These are phyloP conservation scores for Drosophila pachea DNA, from an alignment of 1,140 invertebrate species.

Conservation along the genomic window DNA sequence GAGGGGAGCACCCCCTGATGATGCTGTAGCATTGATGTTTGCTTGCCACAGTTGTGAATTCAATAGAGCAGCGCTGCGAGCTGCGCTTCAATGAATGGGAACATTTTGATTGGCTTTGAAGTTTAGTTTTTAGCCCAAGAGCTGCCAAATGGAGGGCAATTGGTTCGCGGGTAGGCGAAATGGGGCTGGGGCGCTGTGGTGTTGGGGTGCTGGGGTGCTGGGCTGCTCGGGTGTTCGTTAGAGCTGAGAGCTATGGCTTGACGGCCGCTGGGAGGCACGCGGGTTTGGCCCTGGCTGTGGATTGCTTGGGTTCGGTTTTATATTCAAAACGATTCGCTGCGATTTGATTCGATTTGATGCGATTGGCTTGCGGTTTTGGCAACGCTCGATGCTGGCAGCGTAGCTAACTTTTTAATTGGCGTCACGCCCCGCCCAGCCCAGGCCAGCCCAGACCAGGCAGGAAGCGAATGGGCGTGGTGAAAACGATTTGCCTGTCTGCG, in stretches of 20 bases:
- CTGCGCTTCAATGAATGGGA: constrained; percentile 52
- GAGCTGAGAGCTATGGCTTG: too few relatives aligned
- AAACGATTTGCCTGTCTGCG: too few relatives aligned
- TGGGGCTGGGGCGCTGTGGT: not conserved
- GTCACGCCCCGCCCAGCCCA: constrained; percentile 5
- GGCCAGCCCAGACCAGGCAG: not conserved
- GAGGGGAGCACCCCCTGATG: not conserved
- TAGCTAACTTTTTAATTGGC: constrained; percentile 46
- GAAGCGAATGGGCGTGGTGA: not conserved
- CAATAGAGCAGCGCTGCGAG: constrained; percentile 39
- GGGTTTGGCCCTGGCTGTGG: not conserved
- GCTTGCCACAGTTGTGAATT: constrained; percentile 32
- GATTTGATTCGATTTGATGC: constrained; percentile 45
- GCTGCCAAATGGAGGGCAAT: not conserved
- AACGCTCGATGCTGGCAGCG: constrained; percentile 24
- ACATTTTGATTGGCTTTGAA: constrained; percentile 53
- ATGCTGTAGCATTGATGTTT: not conserved
- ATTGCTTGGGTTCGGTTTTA: not conserved
- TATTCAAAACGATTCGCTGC: constrained; percentile 33
- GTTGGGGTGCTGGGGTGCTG: too few relatives aligned
- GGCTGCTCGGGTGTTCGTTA: too few relatives aligned
- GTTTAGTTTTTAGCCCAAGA: constrained; percentile 32
- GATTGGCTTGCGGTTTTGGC: constrained; percentile 41
- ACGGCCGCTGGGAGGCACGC: not conserved
- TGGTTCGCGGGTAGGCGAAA: too few relatives aligned